Evolutionary conservation across 2,888 invertebrate species (phyloP), one percentile per base, ranked within the genome.

Genomic region (Epiblema foenella): DNA sequence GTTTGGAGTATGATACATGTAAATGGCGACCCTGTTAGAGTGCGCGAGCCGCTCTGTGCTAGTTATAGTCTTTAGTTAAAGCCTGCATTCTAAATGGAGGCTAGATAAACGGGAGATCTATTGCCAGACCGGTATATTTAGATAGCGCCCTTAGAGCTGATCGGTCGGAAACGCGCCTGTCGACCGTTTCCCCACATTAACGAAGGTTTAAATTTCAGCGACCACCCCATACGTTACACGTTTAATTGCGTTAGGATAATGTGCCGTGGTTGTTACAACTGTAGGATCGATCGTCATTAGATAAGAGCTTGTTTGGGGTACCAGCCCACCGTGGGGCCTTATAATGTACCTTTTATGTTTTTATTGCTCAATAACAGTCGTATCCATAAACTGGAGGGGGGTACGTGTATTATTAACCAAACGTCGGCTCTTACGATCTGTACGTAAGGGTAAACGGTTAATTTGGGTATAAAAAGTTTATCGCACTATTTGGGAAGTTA

Each of bases 271-370:
- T 78, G 81, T 78, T 83, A 86, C 87, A 87, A 84, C 85, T 86
- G 85, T 83, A 78, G 81, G 80, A 83, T 83, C 84, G 87, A 89
- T 88, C 80, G 78, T 72, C 81, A 80, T 80, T 77, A 86, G 88
- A 89, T 89, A 88, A 87, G 82, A 83, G 80, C 82, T 82, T 83
- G 84, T 87, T 84, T 84, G 77, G 84, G 87, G 86, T 83, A 79
- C 81, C 79, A 75, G 77, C 39, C 59, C 67, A 56, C 76, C 77
- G 75, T 77, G 75, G 77, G 79, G 77, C 75, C 84, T 86, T 67
- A 62, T 71, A 67, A 71, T 71, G 71, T 62, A 56, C 62, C 66
- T 62, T 85, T 71, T 76, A 88, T 86, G 83, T 81, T 85, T 88
- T 87, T 89, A 89, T 89, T 86, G 84, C 80, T 78, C 80, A 80